A percentile compares a stretch with the other conserved stretches of the same genome.
phyloP scores from a whole-genome alignment of 2,797 vertebrate genomes.

The Taeniopygia guttata region DNA sequence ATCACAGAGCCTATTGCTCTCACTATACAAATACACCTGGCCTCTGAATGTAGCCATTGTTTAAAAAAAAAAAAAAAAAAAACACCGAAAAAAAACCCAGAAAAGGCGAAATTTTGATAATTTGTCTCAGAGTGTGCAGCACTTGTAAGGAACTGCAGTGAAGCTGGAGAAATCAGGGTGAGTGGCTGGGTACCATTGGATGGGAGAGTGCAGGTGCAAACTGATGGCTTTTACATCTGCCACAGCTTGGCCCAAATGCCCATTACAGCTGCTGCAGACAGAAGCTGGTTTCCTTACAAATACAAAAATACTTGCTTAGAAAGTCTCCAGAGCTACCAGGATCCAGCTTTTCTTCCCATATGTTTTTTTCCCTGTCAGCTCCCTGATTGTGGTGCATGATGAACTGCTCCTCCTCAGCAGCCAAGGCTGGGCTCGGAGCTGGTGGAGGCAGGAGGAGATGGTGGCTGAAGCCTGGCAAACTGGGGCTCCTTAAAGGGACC shows the following conservation, averaged over 20 bases:
- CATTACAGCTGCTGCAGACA: neutral
- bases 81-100: no score
- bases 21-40: neutral
- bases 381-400: accelerated
- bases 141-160: neutral
- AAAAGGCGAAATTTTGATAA: neutral
- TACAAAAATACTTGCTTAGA: neutral
- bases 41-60: neutral
- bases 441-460: neutral
- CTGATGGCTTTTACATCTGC: neutral
- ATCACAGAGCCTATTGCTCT: neutral
- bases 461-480: neutral
- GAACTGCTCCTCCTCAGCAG: neutral
- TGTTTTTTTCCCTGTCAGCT: neutral
- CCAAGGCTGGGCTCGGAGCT: neutral
- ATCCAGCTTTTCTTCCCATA: neutral
- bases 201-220: neutral
- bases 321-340: neutral
- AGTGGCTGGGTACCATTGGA: neutral
- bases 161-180: neutral
- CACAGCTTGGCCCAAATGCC: neutral
- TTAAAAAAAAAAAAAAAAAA: neutral
- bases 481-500: neutral
- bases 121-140: neutral
- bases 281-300: neutral